Conservation (phyloP, 2,113 vertebrate species). For the Nothoprocta pentlandii region DNA sequence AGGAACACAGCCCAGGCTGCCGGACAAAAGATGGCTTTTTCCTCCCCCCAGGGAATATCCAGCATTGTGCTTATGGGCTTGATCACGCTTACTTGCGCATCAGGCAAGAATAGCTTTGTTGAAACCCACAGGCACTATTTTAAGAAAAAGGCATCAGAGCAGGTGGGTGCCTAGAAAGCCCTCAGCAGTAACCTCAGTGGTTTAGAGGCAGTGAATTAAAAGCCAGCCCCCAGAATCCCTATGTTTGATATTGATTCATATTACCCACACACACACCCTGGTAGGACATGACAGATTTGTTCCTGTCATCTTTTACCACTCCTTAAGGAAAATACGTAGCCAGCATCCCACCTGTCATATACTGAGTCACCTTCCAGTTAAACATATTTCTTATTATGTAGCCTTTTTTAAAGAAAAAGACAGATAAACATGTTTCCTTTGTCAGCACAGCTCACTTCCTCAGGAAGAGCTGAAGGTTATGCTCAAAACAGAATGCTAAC, state of each 20-base stretch:
- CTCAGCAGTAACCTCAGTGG: background rate
- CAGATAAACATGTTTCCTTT: conserved; percentile 54
- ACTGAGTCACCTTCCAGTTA: conserved; percentile 59
- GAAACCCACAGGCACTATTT: background rate
- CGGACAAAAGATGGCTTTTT: background rate
- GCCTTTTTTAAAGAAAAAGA: background rate
- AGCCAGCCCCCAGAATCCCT: background rate
- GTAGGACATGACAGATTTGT: conserved; percentile 57
- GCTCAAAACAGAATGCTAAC: background rate
- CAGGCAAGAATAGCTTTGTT: background rate
- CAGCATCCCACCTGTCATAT: conserved; percentile 62
- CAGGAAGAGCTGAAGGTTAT: conserved; percentile 31
- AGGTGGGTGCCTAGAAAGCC: background rate
- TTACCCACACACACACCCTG: conserved; percentile 35
- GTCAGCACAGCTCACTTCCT: conserved; percentile 61
- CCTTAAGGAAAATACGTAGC: conserved; percentile 66
- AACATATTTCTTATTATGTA: conserved; percentile 24
- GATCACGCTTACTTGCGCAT: background rate
- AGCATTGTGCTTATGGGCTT: background rate
- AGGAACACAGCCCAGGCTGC: background rate
- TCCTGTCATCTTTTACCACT: conserved; percentile 60
- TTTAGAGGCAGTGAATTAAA: background rate
- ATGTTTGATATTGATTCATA: conserved; percentile 33
- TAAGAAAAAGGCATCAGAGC: background rate
- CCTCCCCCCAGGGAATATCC: background rate